Evolutionary conservation across 2,797 vertebrate genomes (phyloP), one percentile per base, ranked within the genome.

Genomic region (Allobates femoralis): DNA sequence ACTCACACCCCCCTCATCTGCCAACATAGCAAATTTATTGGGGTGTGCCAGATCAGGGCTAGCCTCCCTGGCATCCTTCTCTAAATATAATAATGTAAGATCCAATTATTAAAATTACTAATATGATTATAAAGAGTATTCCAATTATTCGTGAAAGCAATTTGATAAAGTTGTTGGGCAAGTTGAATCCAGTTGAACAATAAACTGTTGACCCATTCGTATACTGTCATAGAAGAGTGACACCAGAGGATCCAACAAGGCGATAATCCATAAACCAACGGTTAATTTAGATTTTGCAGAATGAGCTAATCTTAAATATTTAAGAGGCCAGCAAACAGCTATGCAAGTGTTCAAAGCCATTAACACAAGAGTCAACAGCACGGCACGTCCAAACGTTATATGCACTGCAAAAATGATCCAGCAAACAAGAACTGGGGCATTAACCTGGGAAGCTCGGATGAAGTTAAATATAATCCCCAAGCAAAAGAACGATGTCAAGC

Each of bases 371-470:
- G 90, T 93, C 84, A 94, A 83, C 66, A 92, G 74, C 16, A 94
- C 80, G 87, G 90, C 91, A 85, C 92, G 91, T 53, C 91, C 92
- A 56, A 88, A 88, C 67, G 86, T 88, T 76, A 91, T 86, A 90
- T 94, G 93, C 18, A 89, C 7, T 67, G 91, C 90, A 58, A 93
- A 94, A 21, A 94, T 84, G 46, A 92, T 81, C 91, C 91, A 91
- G 66, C 92, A 93, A 3, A 88, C 34, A 46, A 92, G 66, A 69
- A 90, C 34, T 1, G 91, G 85, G 34, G 76, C 81, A 79, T 84
- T 86, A 69, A 85, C 86, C 32, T 15, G 69, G 71, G 91, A 86
- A 3, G 81, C 75, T 84, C 90, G 41, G 26, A 92, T 60, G 28
- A 86, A 81, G 1, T 90, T 91, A 86, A 89, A 92, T 5, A 90